phyloP scores from a whole-genome alignment of 1,140 invertebrate species.

The Capitella teleta region DNA sequence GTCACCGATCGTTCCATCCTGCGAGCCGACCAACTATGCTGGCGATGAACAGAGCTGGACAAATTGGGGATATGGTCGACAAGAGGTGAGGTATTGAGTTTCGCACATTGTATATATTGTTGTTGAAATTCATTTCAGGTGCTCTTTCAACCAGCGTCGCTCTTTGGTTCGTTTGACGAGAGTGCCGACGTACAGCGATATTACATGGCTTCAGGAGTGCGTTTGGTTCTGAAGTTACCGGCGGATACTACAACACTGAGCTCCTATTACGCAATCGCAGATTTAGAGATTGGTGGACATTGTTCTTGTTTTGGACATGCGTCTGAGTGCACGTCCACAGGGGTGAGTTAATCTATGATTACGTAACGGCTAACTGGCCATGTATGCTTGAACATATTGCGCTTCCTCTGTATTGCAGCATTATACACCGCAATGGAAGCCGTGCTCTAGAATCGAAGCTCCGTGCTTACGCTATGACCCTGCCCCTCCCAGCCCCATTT shows the following conservation, averaged over 20 bases:
- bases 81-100: not conserved
- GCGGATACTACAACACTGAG: conserved; percentile 1
- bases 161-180: not conserved
- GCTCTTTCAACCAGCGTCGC: not conserved
- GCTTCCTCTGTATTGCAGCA: too few species aligned
- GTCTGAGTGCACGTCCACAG: not conserved
- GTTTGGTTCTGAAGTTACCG: not conserved
- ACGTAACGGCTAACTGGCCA: not conserved
- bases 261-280: conserved; percentile 10
- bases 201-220: conserved; percentile 2
- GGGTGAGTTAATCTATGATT: not conserved
- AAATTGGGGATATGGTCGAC: conserved; percentile 2
- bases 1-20: not conserved
- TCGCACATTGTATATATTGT: not conserved
- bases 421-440: too few species aligned
- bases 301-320: conserved; percentile 14
- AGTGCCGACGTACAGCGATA: not conserved
- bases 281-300: conserved; percentile 8
- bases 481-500: too few species aligned
- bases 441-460: too few species aligned
- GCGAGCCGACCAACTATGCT: not conserved
- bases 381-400: not conserved
- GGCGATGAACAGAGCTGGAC: not conserved
- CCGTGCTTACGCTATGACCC: too few species aligned
- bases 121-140: not conserved